These are phyloP conservation scores for Ariopsis seemanni DNA, from an alignment of 2,113 vertebrate species.

Conservation along the genomic window DNA sequence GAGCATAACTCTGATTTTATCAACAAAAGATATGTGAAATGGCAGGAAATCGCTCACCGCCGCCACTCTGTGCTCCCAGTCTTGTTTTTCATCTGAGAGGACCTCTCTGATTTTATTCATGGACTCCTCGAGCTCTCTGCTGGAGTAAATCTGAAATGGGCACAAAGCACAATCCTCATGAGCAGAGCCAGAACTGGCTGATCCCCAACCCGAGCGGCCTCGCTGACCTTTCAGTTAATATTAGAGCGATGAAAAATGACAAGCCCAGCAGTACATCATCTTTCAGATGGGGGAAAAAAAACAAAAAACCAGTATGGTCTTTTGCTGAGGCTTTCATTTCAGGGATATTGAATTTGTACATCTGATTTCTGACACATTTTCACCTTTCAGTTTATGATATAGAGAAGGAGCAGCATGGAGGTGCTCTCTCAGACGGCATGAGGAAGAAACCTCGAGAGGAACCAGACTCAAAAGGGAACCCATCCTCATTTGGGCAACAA, in stretches of 20 bases:
- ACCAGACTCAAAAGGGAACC: no score
- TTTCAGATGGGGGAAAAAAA: neutral
- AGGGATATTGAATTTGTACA: neutral
- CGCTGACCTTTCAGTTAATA: neutral
- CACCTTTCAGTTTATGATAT: neutral
- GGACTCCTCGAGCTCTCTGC: slow-evolving; percentile 93
- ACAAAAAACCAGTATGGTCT: neutral
- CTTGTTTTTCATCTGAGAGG: slow-evolving; percentile 91
- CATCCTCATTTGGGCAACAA: no score
- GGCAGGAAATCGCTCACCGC: slow-evolving; percentile 73
- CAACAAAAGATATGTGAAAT: neutral
- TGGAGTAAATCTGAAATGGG: slow-evolving; percentile 84
- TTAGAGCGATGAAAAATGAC: neutral
- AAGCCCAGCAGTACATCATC: neutral
- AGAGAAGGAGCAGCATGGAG: no score
- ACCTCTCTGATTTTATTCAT: slow-evolving; percentile 93
- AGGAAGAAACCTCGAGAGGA: no score
- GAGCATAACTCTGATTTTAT: slow-evolving; percentile 12
- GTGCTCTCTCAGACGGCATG: no score
- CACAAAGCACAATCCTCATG: neutral
- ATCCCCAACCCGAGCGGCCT: neutral
- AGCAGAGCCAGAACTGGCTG: neutral
- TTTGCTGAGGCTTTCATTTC: neutral
- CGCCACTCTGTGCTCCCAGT: slow-evolving; percentile 92
- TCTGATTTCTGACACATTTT: neutral